phyloP scores from a whole-genome alignment of 2,797 vertebrate species.

The Scyliorhinus canicula region DNA sequence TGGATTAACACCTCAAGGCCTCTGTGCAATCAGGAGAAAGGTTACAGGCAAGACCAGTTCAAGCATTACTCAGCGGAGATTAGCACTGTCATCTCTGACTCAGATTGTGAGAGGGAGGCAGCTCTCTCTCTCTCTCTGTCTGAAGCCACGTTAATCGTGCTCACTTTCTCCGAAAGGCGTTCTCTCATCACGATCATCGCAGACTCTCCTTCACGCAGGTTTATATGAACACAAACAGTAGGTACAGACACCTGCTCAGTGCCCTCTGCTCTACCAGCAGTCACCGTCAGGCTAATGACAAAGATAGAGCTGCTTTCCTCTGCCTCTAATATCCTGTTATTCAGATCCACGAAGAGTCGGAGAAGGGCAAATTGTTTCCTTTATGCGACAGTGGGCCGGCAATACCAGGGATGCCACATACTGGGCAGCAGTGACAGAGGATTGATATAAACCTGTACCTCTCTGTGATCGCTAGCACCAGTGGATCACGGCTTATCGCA shows the following conservation, averaged over 20 bases:
- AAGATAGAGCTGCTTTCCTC: not conserved
- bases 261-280: not conserved
- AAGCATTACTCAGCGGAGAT: not conserved
- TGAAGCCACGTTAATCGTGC: not conserved
- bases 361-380: not conserved
- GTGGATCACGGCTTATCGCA: not conserved
- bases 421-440: not conserved
- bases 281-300: not conserved
- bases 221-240: not conserved
- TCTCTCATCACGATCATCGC: not conserved
- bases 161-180: not conserved
- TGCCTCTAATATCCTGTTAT: not conserved
- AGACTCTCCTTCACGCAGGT: not conserved
- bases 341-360: not conserved
- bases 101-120: not conserved
- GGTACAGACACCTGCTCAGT: not conserved
- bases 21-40: not conserved
- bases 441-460: not conserved
- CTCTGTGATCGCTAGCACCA: not conserved
- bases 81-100: not conserved
- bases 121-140: not conserved
- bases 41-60: not conserved
- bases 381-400: not conserved
- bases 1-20: not conserved
- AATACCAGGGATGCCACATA: not conserved